These are phyloP conservation scores for Perca flavescens DNA, from an alignment of 2,113 vertebrate species.

Conservation along the genomic window DNA sequence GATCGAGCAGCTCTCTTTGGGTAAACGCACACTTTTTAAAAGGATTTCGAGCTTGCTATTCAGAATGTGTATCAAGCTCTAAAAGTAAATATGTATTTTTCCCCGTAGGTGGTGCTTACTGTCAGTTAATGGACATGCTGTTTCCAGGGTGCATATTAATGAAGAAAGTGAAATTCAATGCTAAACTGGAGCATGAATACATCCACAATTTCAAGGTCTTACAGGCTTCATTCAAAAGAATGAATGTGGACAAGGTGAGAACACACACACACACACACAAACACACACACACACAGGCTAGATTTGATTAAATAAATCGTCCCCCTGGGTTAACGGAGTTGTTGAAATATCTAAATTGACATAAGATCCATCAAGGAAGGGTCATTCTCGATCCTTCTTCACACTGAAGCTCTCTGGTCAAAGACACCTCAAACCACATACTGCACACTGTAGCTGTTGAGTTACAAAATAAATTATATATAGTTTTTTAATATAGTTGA, in stretches of 20 bases:
- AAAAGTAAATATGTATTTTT: background rate
- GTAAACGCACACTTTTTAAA: conserved; percentile 73
- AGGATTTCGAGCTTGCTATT: background rate
- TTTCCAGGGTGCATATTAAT: conserved; percentile 95
- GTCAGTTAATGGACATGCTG: conserved; percentile 99
- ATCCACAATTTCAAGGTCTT: conserved; percentile 98
- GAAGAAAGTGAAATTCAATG: conserved; percentile 96
- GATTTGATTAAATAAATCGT: background rate
- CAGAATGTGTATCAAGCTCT: background rate
- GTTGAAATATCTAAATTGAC: background rate
- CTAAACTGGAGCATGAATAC: conserved; percentile 94
- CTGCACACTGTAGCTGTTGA: background rate
- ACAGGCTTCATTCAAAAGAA: conserved; percentile 96
- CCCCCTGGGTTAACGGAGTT: background rate
- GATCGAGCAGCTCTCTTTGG: conserved; percentile 95
- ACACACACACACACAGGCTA: background rate
- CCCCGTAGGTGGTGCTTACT: conserved; percentile 89
- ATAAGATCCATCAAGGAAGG: background rate
- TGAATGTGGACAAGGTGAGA: conserved; percentile 97
- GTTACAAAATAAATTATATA: background rate
- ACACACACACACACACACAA: background rate
- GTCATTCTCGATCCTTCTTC: too few relatives aligned
- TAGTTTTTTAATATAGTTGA: background rate
- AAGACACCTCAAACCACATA: background rate
- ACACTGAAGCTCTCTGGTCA: background rate